Evolutionary conservation across 2,888 invertebrate species (phyloP), one percentile per base, ranked within the genome.

Genomic region (Clivina fossor): DNA sequence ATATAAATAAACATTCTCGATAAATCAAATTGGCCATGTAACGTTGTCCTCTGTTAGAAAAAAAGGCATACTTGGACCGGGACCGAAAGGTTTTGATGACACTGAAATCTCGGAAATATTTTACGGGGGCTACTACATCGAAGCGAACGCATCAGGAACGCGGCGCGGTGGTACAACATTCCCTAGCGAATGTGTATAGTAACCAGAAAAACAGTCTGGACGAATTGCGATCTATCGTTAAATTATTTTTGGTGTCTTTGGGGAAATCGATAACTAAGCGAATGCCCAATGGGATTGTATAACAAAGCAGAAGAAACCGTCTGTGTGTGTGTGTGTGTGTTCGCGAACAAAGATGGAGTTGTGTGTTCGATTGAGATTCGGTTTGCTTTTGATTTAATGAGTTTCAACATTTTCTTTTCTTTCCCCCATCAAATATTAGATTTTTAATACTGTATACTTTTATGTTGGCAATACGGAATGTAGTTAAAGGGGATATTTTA

Each of bases 251-350:
- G 26, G n/a, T 35, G 28, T 43, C 44, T 44, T 26, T 19, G 35
- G 53, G 53, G 53, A 53, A 53, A 44, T 53, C 53, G 53, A 53
- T 53, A 53, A 53, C 44, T 44, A 44, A 43, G 43, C 53, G 43
- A 43, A 53, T 53, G 33, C 53, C 53, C 53, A 44, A 26, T 19
- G 53, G 43, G 44, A 53, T 53, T 43, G 44, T 53, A 53, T 53
- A 53, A 53, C 53, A 53, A 53, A 53, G 53, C 53, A 44, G 30
- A 30, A 19, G 15, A 40, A 15, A 30, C 15, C 47, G 47, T 33
- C 47, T 33, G 47, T 47, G 15, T 41, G 4, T 47, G n/a, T n/a
- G n/a, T n/a, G n/a, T n/a, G n/a, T n/a, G n/a, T n/a, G n/a, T n/a
- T n/a, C n/a, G n/a, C n/a, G n/a, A n/a, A n/a, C n/a, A n/a, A n/a